Evolutionary conservation across 2,113 vertebrate species (phyloP), one percentile per base, ranked within the genome.

Genomic region (Pelvicachromis taeniatus): DNA sequence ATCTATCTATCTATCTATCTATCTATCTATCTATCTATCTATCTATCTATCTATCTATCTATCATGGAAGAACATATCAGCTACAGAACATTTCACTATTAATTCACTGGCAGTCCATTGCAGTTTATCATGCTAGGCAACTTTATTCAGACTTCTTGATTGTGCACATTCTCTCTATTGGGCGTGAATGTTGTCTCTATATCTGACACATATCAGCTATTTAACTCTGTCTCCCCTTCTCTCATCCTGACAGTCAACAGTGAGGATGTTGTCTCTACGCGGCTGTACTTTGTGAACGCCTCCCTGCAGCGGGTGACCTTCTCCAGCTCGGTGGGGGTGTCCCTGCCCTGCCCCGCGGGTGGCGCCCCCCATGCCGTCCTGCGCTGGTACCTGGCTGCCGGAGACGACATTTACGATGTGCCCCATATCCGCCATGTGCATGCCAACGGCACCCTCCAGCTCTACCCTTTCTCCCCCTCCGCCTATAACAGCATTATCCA

Each of bases 401-500:
- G 98, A 83, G 99, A 99, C 95, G 99, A 99, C 97, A 99, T 99
- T 97, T 99, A 99, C 78, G 99, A 99, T 91, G 99, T 99, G 95
- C 98, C 99, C 50, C 98, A 99, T 94, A 99, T 99, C 95, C 96
- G 99, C 94, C 98, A 99, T 61, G 98, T 99, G 93, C 98, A 99
- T 87, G 98, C 98, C 97, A 99, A 99, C 42, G 99, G 99, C 95
- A 99, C 98, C 73, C 97, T 99, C 94, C 98, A 99, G 96, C 98
- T 99, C 93, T 99, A 98, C 96, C 97, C 98, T 85, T 99, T 99
- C 96, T 98, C 98, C 86, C 98, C 98, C 88, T 99, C 99, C 87
- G 98, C 98, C 97, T 99, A 99, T 96, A 99, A 99, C 87, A 99
- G 98, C 97, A 99, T 98, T 90, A 99, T 99, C 95, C 99, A 99